A percentile compares a stretch with the other conserved stretches of the same genome.
Conservation (phyloP, 2,797 vertebrate species). For the Artibeus lituratus region DNA sequence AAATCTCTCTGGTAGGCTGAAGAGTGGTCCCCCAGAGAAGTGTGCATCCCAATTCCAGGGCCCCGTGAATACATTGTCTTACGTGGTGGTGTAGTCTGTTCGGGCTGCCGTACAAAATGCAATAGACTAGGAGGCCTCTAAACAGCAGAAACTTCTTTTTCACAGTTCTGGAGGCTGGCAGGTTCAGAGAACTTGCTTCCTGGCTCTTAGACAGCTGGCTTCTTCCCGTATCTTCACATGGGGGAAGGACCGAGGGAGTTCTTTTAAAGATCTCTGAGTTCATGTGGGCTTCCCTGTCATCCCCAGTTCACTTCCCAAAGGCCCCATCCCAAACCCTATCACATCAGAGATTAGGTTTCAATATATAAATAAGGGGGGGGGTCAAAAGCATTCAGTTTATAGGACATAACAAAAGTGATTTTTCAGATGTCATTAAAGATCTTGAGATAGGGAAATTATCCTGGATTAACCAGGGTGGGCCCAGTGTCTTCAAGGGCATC, state of each 20-base stretch:
- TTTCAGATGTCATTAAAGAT: neutral
- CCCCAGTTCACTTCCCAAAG: neutral
- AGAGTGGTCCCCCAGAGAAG: neutral
- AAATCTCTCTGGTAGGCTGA: neutral
- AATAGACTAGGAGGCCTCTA: neutral
- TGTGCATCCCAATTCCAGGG: neutral
- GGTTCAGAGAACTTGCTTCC: neutral
- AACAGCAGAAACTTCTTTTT: neutral
- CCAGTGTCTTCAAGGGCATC: neutral
- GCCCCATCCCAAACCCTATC: neutral
- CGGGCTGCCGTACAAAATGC: neutral
- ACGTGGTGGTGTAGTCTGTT: neutral
- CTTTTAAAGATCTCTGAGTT: neutral
- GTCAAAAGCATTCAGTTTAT: neutral
- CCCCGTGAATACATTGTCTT: neutral
- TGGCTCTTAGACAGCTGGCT: neutral
- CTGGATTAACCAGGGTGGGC: neutral
- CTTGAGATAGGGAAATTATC: neutral
- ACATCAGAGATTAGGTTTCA: neutral
- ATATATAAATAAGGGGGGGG: neutral
- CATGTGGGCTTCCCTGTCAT: neutral
- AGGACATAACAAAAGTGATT: neutral
- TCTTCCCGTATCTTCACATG: neutral
- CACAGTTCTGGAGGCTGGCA: neutral
- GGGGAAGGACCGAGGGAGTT: neutral